Percentiles rank a stretch among this genome's conserved stretches.
phyloP scores from a whole-genome alignment of 2,888 invertebrate genomes.

The Bellardia pandia region DNA sequence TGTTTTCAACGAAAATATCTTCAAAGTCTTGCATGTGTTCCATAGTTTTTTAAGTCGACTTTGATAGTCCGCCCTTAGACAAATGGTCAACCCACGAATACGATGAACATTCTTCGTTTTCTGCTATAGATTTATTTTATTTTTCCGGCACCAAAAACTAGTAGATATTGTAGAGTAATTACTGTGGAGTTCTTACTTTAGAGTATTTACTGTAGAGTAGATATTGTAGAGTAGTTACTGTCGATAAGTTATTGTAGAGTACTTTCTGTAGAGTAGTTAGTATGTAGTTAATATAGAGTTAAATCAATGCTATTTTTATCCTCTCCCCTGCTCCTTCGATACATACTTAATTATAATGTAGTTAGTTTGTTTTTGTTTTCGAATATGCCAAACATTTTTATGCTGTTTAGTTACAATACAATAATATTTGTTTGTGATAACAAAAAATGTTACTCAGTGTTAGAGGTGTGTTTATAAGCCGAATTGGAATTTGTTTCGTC shows the following conservation, averaged over 20 bases:
- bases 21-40: no score
- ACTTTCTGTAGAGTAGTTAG: background rate
- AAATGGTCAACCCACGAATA: no score
- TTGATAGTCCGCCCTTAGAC: no score
- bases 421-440: conserved; percentile 48
- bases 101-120: no score
- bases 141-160: no score
- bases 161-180: no score
- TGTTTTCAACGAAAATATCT: no score
- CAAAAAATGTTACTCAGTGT: background rate
- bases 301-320: background rate
- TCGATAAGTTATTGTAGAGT: background rate
- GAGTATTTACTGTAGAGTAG: background rate
- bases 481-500: conserved; percentile 32
- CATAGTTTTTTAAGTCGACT: no score
- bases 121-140: no score
- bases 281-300: no score
- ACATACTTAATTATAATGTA: conserved; percentile 15
- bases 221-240: background rate
- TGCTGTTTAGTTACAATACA: conserved; percentile 50
- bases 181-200: no score
- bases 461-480: conserved; percentile 34
- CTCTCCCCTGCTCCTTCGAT: no score
- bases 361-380: conserved; percentile 4
- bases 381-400: conserved; percentile 8